Evolutionary conservation across 2,113 vertebrate species (phyloP).

Genomic region (Anser cygnoides): DNA sequence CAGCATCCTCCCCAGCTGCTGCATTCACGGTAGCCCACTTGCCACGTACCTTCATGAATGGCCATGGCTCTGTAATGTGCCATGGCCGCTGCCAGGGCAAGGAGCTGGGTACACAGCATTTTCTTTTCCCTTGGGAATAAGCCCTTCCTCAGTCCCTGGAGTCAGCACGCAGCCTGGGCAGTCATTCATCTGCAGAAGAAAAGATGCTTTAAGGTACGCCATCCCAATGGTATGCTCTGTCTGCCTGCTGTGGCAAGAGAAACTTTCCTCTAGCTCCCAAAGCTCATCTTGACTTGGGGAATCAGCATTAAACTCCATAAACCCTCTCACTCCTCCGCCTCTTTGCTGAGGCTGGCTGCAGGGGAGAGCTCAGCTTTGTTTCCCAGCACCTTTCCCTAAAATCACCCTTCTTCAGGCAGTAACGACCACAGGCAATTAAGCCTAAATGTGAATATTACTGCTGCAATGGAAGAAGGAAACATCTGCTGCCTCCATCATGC

Average conservation of each 20-base stretch:
- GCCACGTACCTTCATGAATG: constrained; percentile 19
- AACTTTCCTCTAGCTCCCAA: not conserved
- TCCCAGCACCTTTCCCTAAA: not conserved
- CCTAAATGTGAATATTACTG: not conserved
- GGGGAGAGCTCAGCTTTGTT: not conserved
- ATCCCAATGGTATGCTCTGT: not conserved
- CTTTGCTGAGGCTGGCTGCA: not conserved
- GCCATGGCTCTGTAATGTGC: not conserved
- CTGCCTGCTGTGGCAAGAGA: not conserved
- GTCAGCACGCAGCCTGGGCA: not conserved
- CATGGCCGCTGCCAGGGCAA: not conserved
- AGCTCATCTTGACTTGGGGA: not conserved
- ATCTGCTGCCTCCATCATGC: fast-evolving
- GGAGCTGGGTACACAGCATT: not conserved
- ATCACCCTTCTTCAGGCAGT: not conserved
- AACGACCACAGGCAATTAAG: not conserved
- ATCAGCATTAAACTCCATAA: not conserved
- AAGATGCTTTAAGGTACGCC: not conserved
- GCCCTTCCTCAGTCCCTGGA: not conserved
- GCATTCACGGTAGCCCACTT: not conserved
- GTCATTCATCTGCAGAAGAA: not conserved
- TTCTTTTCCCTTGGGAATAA: not conserved
- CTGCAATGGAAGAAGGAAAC: not conserved
- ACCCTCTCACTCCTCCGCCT: not conserved
- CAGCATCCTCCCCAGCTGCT: not conserved